Percentiles rank a stretch among this genome's conserved stretches.
phyloP scores from a whole-genome alignment of 2,888 invertebrate genomes.

The Ectemnius continuus region DNA sequence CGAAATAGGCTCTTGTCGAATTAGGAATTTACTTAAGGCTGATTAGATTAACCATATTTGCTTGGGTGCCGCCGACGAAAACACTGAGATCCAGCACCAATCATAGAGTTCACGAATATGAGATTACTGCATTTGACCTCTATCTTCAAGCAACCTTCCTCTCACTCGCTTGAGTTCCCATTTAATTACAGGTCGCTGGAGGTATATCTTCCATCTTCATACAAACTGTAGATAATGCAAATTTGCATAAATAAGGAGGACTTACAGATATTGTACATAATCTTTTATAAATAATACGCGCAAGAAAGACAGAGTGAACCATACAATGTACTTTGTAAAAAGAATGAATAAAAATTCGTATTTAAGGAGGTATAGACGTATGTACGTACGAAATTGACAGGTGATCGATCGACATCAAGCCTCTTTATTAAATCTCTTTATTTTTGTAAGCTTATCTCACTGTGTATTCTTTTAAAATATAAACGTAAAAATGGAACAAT shows the following conservation, averaged over 20 bases:
- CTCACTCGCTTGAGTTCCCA: background rate
- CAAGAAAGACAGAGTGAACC: background rate
- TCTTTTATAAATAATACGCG: slow-evolving; percentile 18
- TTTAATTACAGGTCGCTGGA: no score
- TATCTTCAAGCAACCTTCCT: slow-evolving; percentile 7
- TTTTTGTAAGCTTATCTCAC: slow-evolving; percentile 26
- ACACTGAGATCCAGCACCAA: slow-evolving; percentile 10
- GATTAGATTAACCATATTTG: slow-evolving; percentile 31
- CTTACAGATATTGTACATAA: slow-evolving; percentile 27
- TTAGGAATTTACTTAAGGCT: slow-evolving; percentile 39
- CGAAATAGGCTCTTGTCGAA: slow-evolving; percentile 76
- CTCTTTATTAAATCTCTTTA: no score
- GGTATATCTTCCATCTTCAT: slow-evolving; percentile 14
- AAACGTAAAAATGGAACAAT: slow-evolving; percentile 61
- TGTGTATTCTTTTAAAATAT: slow-evolving; percentile 54
- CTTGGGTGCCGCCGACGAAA: slow-evolving; percentile 14
- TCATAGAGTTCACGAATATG: background rate
- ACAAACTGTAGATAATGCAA: slow-evolving; percentile 20
- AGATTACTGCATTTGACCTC: slow-evolving; percentile 4
- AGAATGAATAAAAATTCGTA: background rate
- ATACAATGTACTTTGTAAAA: slow-evolving; percentile 11
- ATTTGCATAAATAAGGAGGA: background rate
- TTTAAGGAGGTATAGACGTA: no score
- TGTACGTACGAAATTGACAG: no score
- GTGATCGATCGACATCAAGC: no score